Evolutionary conservation across 2,113 vertebrate genomes (phyloP), one percentile per base, ranked within the genome.

Genomic region (Rynchops niger): DNA sequence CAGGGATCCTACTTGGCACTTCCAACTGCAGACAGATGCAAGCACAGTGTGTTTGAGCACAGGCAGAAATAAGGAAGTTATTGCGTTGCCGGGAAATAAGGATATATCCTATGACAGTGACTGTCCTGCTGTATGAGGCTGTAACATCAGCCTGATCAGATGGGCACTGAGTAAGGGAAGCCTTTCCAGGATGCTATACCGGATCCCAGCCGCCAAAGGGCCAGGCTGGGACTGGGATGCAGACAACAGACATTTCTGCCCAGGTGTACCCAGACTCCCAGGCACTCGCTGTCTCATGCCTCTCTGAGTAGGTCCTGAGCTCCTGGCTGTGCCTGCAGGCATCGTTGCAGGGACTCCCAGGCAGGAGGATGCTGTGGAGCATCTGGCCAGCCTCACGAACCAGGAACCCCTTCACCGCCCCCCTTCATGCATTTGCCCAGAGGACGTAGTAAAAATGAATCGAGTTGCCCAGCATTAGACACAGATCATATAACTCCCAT

Each of bases 401-500:
- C 0, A 1, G 56, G 47, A 90, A 74, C 29, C 16, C 56, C 32
- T 84, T 90, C 38, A 45, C 40, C 9, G 5, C 18, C 15, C 9
- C 50, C 30, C 86, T 62, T 86, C 47, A 20, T 36, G 72, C 55
- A 38, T 91, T 88, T 78, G 76, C 95, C 93, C 69, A 62, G 83
- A 81, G 86, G 94, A 94, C 93, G 88, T 78, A 0, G 17, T 96
- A 96, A 97, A 96, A 96, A 92, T 92, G 92, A 90, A 95, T 94
- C 91, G 94, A 94, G 94, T 94, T 70, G 94, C 91, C 96, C 89
- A 83, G 83, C 86, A 86, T 96, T 86, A 95, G 95, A 78, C 72
- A 95, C 88, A 94, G 91, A 66, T 94, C 86, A 90, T 96, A 92
- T 96, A 96, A 55, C 80, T 92, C 79, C 67, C 90, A 92, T 94